Base-by-base conservation (phyloP, 2,888 invertebrate species). In the Epinotia bilunana region DNA sequence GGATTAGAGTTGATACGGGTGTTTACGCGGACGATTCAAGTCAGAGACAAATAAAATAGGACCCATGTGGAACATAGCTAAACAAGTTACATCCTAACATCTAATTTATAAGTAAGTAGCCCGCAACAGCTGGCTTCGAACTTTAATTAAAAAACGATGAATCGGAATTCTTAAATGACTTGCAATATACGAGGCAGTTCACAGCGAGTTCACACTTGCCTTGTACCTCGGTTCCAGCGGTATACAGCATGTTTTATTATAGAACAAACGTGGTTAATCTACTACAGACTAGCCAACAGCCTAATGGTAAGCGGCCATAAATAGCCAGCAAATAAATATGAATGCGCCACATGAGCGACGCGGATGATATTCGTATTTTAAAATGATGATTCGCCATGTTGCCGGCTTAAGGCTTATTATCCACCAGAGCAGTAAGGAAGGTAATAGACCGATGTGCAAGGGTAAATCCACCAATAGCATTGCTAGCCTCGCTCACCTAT, bases 161-260 rank as follows among this genome's bases (percentile, higher is more conserved):
- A 81, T 84, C 82, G 78, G 79, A 80, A 86, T 85, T 81, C 85
- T 73, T 80, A 78, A 77, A 78, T 86, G 86, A 85, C 84, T 85
- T 80, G 82, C 74, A 72, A 68, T 77, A 68, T 72, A 63, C 69
- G 68, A 70, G 79, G 78, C 79, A 77, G 79, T 81, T 80, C 76
- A 71, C 55, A 23, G 68, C 65, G 64, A 79, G 79, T 79, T 78
- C 78, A 80, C 80, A 76, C 78, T 78, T 68, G 55, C 62, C 77
- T 83, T 82, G 79, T 82, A 79, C 76, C 79, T 80, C 77, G 80
- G 73, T 76, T 72, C 69, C 73, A 69, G 58, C 63, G 79, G 77
- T 82, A 80, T 39, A 39, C 39, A 82, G 81, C 80, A 76, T 77
- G 77, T 77, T 74, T 80, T 77, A 62, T 76, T 73, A 76, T 78